Evolutionary conservation across 2,113 vertebrate genomes (phyloP).

Genomic region (Psettodes erumei): DNA sequence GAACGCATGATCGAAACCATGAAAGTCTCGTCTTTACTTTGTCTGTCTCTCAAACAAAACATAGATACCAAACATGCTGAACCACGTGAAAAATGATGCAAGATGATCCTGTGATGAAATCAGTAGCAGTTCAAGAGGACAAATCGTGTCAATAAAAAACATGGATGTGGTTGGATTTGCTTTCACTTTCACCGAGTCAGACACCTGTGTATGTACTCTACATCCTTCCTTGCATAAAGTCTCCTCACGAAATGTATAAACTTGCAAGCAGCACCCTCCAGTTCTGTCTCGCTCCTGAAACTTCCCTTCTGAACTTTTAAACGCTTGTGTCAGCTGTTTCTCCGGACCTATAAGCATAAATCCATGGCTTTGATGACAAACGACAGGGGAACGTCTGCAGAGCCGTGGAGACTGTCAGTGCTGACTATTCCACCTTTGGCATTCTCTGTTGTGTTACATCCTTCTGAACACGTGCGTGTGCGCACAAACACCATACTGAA

Average conservation of each 20-base stretch:
- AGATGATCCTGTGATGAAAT: slow-evolving; percentile 36
- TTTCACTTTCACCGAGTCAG: background rate
- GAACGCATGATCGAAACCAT: background rate
- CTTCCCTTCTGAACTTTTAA: slow-evolving; percentile 7
- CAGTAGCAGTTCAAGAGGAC: slow-evolving; percentile 21
- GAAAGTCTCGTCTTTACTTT: background rate
- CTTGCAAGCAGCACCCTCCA: background rate
- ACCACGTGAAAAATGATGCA: slow-evolving; percentile 7
- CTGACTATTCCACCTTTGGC: slow-evolving; percentile 50
- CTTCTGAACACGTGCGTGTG: slow-evolving; percentile 8
- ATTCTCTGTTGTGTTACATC: slow-evolving; percentile 18
- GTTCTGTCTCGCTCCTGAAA: slow-evolving; percentile 13
- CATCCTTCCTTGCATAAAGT: background rate
- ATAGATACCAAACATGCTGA: background rate
- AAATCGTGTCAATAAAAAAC: slow-evolving; percentile 33
- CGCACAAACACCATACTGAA: background rate
- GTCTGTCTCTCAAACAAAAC: background rate
- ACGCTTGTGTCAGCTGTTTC: slow-evolving; percentile 64
- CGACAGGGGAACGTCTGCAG: slow-evolving; percentile 16
- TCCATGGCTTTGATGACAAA: slow-evolving; percentile 41
- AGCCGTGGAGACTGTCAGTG: slow-evolving; percentile 30
- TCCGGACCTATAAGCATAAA: slow-evolving; percentile 24
- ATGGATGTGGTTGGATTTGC: background rate
- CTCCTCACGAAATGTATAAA: background rate
- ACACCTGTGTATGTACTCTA: background rate